Conservation (phyloP, 2,113 vertebrate species). For the Aspidoscelis tigris region DNA sequence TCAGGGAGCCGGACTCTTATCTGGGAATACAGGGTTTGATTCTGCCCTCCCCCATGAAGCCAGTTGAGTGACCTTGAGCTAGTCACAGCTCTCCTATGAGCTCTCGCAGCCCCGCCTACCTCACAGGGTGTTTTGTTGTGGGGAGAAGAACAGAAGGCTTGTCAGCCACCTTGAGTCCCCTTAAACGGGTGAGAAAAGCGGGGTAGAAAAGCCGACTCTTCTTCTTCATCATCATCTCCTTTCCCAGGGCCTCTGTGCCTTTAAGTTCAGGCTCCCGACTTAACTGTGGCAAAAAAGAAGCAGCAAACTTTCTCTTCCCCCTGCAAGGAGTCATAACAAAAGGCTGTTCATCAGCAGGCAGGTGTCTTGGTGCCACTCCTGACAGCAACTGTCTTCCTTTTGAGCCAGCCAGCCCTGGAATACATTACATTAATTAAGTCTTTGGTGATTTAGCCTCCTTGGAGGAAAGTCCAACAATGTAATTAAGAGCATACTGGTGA, state of each 20-base stretch:
- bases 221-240: too few relatives aligned
- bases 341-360: conserved; percentile 88
- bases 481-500: conserved; percentile 97
- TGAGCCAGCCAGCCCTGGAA: conserved; percentile 93
- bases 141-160: too few relatives aligned
- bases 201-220: too few relatives aligned
- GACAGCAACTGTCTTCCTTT: conserved; percentile 92
- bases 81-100: too few relatives aligned
- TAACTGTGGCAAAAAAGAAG: conserved; percentile 46
- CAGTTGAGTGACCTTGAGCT: too few relatives aligned
- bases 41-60: too few relatives aligned
- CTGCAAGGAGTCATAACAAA: conserved; percentile 84
- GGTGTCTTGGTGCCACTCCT: conserved; percentile 95
- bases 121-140: too few relatives aligned
- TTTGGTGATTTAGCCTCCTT: conserved; percentile 99
- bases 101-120: too few relatives aligned
- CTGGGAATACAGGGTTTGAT: too few relatives aligned
- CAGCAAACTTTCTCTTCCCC: conserved; percentile 79
- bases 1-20: too few relatives aligned
- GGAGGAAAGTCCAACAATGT: conserved; percentile 99
- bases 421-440: conserved; percentile 99
- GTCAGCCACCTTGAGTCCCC: too few relatives aligned
- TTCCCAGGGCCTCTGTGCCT: conserved; percentile 54
- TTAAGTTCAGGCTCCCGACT: conserved; percentile 58
- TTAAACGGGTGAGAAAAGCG: too few relatives aligned